Conservation (phyloP, 2,888 invertebrate species). For the Lomographa bimaculata region DNA sequence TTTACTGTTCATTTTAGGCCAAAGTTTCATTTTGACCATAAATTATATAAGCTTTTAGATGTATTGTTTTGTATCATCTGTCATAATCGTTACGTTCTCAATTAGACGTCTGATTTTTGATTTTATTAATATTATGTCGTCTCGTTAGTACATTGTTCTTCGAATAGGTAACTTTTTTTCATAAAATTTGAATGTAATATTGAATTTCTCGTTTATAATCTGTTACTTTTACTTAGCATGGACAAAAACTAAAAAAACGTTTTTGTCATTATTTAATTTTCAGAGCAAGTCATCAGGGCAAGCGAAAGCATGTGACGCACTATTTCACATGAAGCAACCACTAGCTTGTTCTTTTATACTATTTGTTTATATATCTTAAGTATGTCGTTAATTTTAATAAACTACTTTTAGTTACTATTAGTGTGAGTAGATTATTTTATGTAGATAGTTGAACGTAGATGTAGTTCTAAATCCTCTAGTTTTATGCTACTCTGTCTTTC, state of each 20-base stretch:
- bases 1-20: no score
- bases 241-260: conserved; percentile 47
- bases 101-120: no score
- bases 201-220: no score
- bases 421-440: conserved; percentile 19
- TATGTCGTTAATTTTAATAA: conserved; percentile 31
- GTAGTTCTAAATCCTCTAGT: conserved; percentile 12
- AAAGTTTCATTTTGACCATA: no score
- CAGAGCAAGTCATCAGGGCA: conserved; percentile 70
- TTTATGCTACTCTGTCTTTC: conserved; percentile 15
- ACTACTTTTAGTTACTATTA: conserved; percentile 17
- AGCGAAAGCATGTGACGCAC: conserved; percentile 68
- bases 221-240: no score
- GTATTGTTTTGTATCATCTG: no score
- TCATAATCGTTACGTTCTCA: no score
- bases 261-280: conserved; percentile 57
- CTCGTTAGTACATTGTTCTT: no score
- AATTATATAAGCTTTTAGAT: no score
- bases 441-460: conserved; percentile 18
- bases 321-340: conserved; percentile 56
- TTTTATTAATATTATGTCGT: no score
- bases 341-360: conserved; percentile 21
- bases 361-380: conserved; percentile 25
- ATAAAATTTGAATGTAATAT: no score
- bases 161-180: no score